phyloP scores from a whole-genome alignment of 2,888 invertebrate genomes.

The Dasysyrphus albostriatus region DNA sequence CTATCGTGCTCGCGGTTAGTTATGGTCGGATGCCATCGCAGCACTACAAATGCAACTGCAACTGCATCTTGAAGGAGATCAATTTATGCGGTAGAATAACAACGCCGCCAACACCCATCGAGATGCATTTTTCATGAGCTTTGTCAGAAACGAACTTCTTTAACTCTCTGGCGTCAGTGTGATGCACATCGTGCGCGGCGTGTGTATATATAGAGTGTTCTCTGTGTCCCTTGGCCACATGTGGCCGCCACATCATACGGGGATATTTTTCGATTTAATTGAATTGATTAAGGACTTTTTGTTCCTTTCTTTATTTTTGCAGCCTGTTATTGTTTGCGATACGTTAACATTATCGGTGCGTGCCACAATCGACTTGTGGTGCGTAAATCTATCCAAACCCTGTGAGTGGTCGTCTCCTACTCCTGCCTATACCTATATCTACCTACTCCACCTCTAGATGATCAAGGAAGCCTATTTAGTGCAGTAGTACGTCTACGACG shows the following conservation, averaged over 20 bases:
- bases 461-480: conserved; percentile 21
- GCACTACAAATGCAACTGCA: not conserved
- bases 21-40: conserved; percentile 16
- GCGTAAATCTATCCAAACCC: conserved; percentile 18
- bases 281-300: conserved; percentile 70
- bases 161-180: not conserved
- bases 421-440: not conserved
- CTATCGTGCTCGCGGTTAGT: conserved; percentile 29
- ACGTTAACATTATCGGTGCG: conserved; percentile 5
- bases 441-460: not conserved
- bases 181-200: not conserved
- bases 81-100: conserved; percentile 69
- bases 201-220: not conserved
- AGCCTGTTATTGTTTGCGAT: conserved; percentile 1
- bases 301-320: conserved; percentile 3
- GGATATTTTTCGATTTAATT: conserved; percentile 66
- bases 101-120: conserved; percentile 66
- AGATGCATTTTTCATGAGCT: conserved; percentile 73
- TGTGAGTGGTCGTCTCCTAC: not conserved
- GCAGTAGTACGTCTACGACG: not conserved
- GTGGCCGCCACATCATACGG: conserved; percentile 33
- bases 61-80: conserved; percentile 28
- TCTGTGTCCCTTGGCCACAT: conserved; percentile 33
- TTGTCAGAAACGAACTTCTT: conserved; percentile 21
- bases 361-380: conserved; percentile 32